phyloP scores from a whole-genome alignment of 2,888 invertebrate genomes.

The Thecophora atra region DNA sequence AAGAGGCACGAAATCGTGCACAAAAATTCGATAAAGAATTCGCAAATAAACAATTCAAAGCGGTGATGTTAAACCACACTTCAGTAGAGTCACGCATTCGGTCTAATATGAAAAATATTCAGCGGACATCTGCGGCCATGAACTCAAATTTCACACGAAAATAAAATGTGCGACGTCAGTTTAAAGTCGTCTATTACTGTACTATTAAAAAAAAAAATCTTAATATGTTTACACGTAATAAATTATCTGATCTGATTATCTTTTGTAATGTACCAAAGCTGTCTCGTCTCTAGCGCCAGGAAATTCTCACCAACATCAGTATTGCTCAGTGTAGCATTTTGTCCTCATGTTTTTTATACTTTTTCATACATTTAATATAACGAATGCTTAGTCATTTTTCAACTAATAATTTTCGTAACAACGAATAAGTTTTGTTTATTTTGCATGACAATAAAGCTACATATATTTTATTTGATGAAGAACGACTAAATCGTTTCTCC shows the following conservation, averaged over 20 bases:
- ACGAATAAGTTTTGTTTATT: not conserved
- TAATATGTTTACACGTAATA: not conserved
- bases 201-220: slow-evolving; percentile 5
- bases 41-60: slow-evolving; percentile 63
- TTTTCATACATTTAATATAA: no score
- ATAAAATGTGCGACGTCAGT: slow-evolving; percentile 53
- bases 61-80: slow-evolving; percentile 71
- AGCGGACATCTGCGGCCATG: slow-evolving; percentile 82
- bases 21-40: slow-evolving; percentile 69
- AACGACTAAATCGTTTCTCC: slow-evolving; percentile 27
- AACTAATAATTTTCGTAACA: not conserved
- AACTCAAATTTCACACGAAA: slow-evolving; percentile 83
- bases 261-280: no score
- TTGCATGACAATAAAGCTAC: not conserved
- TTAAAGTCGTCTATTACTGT: not conserved
- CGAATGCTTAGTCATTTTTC: not conserved
- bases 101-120: slow-evolving; percentile 89
- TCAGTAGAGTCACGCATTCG: slow-evolving; percentile 84
- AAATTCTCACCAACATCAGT: no score
- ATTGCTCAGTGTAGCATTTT: no score
- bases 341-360: no score
- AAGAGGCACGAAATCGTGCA: slow-evolving; percentile 64
- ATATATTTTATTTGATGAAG: slow-evolving; percentile 37
- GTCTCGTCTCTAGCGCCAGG: no score
- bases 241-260: not conserved